phyloP scores from a whole-genome alignment of 2,797 vertebrate species.

The Poecilia velifera region DNA sequence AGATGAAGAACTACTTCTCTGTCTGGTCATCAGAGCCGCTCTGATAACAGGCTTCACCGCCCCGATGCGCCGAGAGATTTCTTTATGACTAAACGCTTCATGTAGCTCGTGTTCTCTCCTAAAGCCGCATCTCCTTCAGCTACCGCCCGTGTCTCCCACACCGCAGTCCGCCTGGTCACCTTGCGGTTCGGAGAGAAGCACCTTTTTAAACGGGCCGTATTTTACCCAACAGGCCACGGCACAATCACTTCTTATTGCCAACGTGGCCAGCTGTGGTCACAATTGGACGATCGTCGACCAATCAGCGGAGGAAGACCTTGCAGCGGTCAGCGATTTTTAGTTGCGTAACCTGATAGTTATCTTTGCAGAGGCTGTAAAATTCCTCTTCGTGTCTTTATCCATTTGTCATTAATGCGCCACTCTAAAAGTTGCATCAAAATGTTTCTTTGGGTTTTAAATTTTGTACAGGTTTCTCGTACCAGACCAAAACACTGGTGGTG shows the following conservation, averaged over 20 bases:
- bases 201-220: constrained; percentile 59
- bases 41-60: constrained; percentile 44
- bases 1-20: constrained; percentile 10
- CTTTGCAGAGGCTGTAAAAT: constrained; percentile 45
- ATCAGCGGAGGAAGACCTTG: constrained; percentile 55
- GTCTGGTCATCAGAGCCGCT: constrained; percentile 15
- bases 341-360: constrained; percentile 48
- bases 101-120: constrained; percentile 37
- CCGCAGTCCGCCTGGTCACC: constrained; percentile 66
- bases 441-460: neutral
- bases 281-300: constrained; percentile 62
- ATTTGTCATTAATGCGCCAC: constrained; percentile 3
- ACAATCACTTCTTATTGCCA: constrained; percentile 62
- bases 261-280: constrained; percentile 46
- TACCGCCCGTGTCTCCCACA: constrained; percentile 42
- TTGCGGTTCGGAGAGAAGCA: constrained; percentile 53
- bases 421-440: neutral
- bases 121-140: constrained; percentile 11
- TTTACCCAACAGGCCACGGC: constrained; percentile 57
- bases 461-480: neutral
- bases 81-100: constrained; percentile 60
- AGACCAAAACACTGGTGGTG: neutral
- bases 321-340: constrained; percentile 55
- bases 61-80: constrained; percentile 18
- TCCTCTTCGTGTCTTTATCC: constrained; percentile 30